Base-by-base conservation (phyloP, 1,140 invertebrate genomes). In the Chionoecetes opilio region DNA sequence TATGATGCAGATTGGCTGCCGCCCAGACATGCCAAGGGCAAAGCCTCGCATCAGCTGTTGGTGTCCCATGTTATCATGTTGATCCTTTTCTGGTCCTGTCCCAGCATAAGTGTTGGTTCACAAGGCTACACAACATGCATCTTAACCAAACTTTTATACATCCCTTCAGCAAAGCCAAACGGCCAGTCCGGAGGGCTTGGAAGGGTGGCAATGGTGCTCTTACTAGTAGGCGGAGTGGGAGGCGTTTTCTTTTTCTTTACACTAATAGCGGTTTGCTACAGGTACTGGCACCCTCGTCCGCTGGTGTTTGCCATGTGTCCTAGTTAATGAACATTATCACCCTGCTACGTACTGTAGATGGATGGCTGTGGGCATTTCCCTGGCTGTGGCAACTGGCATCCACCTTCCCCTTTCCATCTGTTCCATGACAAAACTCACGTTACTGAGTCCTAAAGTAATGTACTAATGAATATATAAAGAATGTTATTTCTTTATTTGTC, bases 241-340 rank as follows among this genome's bases (percentile, higher is more conserved):
- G 98, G 98, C 97, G 98, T 99, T 98, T 99, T 99, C 98, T 98
- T 99, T 98, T 98, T 98, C 98, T 99, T 99, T 98, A 98, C 98
- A 97, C 98, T 99, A 97, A 98, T 99, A 98, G 98, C 99, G 97
- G 98, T 99, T 98, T 99, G 99, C 98, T 99, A 99, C 98, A 99
- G 99, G 98, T 99, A 98, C 97, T 34, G 89, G n/a, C 91, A 89
- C 89, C 88, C 41, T 82, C 53, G 31, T 88, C 85, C 34, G 35
- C 93, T 93, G 53, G 75, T 94, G 91, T 88, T 38, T 94, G 63
- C 82, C 93, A 90, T 90, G 89, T 96, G 63, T 92, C 85, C 35
- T 92, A 9, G 53, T 94, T 91, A 32, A 95, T 93, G 41, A 90
- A 63, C 34, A 92, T 37, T 95, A 90, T 89, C 91, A 38, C 90